A percentile compares a stretch with the other conserved stretches of the same genome.
Conservation (phyloP, 2,113 vertebrate species). For the Synodontis membranacea region DNA sequence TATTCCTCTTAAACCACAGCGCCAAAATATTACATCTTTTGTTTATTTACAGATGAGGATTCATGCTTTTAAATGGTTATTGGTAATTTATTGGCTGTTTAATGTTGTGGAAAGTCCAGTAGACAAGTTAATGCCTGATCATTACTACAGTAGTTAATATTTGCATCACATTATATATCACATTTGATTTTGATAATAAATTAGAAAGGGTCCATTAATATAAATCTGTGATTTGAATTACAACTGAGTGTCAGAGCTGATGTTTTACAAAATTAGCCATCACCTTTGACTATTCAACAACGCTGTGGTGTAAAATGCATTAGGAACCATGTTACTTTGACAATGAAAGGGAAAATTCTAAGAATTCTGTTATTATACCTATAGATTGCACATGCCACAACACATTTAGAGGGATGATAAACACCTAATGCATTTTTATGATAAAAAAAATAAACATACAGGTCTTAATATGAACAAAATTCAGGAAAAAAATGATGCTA, state of each 20-base stretch:
- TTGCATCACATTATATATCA: too few relatives aligned
- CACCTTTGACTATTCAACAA: background rate
- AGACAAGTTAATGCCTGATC: background rate
- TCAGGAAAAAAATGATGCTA: background rate
- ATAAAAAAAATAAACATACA: background rate
- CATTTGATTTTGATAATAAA: too few relatives aligned
- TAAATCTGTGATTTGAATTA: background rate
- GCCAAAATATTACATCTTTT: background rate
- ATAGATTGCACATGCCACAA: background rate
- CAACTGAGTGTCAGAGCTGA: background rate
- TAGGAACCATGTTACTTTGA: background rate
- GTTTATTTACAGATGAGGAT: background rate
- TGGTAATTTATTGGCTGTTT: background rate
- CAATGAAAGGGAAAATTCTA: background rate
- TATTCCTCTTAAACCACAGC: background rate
- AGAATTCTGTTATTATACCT: background rate
- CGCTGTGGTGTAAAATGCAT: background rate
- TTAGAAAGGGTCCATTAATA: background rate
- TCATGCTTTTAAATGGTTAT: background rate
- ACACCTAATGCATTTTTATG: background rate
- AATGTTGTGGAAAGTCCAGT: background rate
- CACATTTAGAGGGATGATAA: background rate
- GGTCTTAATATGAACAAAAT: background rate
- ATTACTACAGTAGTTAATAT: background rate
- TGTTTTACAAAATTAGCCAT: background rate